Percentiles rank a stretch among this genome's conserved stretches.
phyloP scores from a whole-genome alignment of 1,140 invertebrate genomes.

The Drosophila serrata region DNA sequence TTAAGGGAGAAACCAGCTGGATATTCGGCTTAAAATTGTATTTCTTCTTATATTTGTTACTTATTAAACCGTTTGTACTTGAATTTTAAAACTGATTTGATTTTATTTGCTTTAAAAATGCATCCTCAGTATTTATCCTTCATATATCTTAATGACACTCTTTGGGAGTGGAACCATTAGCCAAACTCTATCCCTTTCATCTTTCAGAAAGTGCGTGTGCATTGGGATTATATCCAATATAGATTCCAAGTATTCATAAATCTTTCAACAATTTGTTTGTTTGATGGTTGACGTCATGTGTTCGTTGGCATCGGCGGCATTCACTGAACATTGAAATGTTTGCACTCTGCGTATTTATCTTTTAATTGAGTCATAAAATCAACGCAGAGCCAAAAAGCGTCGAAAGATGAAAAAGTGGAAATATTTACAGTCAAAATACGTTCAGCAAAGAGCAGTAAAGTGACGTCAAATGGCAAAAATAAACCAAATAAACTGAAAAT shows the following conservation, averaged over 20 bases:
- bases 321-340: conserved; percentile 53
- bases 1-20: conserved; percentile 1
- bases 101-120: neutral
- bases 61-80: neutral
- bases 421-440: conserved; percentile 57
- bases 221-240: conserved; percentile 18
- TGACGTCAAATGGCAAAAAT: conserved; percentile 26
- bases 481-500: conserved; percentile 8
- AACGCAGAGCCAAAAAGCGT: conserved; percentile 25
- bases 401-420: conserved; percentile 58
- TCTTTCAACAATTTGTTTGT: conserved; percentile 54
- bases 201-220: conserved; percentile 35
- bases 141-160: conserved; percentile 7
- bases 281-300: conserved; percentile 51
- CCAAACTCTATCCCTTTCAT: conserved; percentile 50
- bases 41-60: too few species aligned
- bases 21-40: neutral
- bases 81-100: neutral
- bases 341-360: conserved; percentile 64
- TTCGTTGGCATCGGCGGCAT: conserved; percentile 43
- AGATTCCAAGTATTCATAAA: conserved; percentile 53
- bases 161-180: conserved; percentile 14
- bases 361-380: conserved; percentile 77
- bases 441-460: conserved; percentile 30
- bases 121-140: neutral